These are phyloP conservation scores for Tetraneura akinire DNA, from an alignment of 1,140 invertebrate genomes.

Conservation along the genomic window DNA sequence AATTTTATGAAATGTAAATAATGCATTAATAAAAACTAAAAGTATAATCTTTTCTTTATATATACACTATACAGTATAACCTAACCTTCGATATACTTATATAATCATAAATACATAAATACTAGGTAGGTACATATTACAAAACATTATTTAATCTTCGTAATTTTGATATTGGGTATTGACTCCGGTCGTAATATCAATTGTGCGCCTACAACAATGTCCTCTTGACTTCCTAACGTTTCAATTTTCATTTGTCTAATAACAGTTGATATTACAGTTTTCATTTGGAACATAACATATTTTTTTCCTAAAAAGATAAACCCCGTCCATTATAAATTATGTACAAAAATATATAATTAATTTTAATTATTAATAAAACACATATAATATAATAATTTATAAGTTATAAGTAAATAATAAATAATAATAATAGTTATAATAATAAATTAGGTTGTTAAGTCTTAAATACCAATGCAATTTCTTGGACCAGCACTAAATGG, in stretches of 20 bases:
- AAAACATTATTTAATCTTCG: neutral
- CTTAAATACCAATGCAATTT: constrained; percentile 64
- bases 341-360: neutral
- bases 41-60: too few species aligned
- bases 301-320: constrained; percentile 60
- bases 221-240: constrained; percentile 35
- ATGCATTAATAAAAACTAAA: too few species aligned
- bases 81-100: too few species aligned
- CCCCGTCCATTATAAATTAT: neutral
- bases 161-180: constrained; percentile 36
- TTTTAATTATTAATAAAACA: neutral
- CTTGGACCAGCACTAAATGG: constrained; percentile 64
- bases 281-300: constrained; percentile 38
- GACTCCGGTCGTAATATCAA: constrained; percentile 42
- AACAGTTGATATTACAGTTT: constrained; percentile 43
- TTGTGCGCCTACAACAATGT: constrained; percentile 32
- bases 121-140: too few species aligned
- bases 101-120: too few species aligned
- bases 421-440: too few species aligned
- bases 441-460: too few species aligned
- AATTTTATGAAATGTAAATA: too few species aligned
- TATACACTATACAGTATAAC: too few species aligned
- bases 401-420: too few species aligned
- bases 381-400: neutral
- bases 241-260: constrained; percentile 42